These are phyloP conservation scores for Delphinapterus leucas DNA, from an alignment of 2,113 vertebrate genomes.

Conservation along the genomic window DNA sequence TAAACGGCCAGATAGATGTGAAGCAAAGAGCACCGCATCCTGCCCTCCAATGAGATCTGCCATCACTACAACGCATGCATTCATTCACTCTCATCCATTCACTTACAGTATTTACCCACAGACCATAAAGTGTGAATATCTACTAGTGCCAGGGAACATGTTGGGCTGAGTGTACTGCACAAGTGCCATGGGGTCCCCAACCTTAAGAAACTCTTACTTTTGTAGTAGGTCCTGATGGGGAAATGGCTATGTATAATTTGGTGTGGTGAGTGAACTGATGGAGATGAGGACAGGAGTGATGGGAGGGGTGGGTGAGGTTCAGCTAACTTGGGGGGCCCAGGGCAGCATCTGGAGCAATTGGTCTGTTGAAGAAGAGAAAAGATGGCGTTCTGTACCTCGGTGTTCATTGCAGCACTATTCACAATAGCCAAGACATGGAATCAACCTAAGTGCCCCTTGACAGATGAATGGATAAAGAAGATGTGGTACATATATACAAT, in stretches of 20 bases:
- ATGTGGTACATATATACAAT: neutral
- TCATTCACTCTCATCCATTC: too few relatives aligned
- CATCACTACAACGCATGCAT: fast-evolving
- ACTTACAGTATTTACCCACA: neutral
- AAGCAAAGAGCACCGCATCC: fast-evolving
- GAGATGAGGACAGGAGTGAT: fast-evolving
- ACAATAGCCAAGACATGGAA: too few relatives aligned
- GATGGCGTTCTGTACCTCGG: too few relatives aligned
- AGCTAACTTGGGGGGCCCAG: neutral
- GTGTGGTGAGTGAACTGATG: fast-evolving
- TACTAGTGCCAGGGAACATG: fast-evolving
- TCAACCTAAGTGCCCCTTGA: too few relatives aligned
- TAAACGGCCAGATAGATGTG: fast-evolving
- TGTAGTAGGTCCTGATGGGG: neutral
- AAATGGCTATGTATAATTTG: fast-evolving
- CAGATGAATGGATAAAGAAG: too few relatives aligned
- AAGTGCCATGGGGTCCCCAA: fast-evolving
- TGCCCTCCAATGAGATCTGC: fast-evolving
- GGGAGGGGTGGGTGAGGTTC: neutral
- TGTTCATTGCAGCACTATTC: too few relatives aligned
- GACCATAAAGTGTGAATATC: fast-evolving
- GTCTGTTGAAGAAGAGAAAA: too few relatives aligned
- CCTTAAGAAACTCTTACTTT: neutral
- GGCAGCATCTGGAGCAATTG: too few relatives aligned
- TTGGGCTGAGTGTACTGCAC: fast-evolving